Evolutionary conservation across 2,888 invertebrate species (phyloP).

Genomic region (Hypsopygia costalis): DNA sequence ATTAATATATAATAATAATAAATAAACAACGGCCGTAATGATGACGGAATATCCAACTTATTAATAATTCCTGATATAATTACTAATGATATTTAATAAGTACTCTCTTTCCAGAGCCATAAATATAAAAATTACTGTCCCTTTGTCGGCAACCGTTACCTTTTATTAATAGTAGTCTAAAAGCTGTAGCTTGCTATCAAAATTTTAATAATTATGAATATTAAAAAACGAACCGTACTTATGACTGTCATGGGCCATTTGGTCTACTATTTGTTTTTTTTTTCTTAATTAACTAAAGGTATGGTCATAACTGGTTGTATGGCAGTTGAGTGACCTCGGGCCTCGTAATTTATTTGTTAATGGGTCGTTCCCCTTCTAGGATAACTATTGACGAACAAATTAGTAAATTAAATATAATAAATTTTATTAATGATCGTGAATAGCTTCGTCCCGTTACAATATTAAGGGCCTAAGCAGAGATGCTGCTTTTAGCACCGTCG

Average conservation of each 20-base stretch:
- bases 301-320: neutral
- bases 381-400: too few species aligned
- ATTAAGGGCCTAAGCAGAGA: too few species aligned
- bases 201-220: slow-evolving; percentile 13
- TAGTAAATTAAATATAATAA: too few species aligned
- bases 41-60: too few species aligned
- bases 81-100: slow-evolving; percentile 6
- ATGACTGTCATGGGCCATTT: slow-evolving; percentile 25
- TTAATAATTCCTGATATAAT: slow-evolving; percentile 6
- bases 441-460: too few species aligned
- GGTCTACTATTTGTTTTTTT: slow-evolving; percentile 40
- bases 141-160: slow-evolving; percentile 12
- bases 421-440: too few species aligned
- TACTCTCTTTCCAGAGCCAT: neutral
- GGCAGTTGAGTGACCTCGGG: too few species aligned
- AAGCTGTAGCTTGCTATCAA: slow-evolving; percentile 13
- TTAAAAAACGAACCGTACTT: slow-evolving; percentile 16
- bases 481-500: too few species aligned
- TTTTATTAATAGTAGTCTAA: slow-evolving; percentile 14
- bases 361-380: too few species aligned
- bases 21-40: too few species aligned
- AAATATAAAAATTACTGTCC: slow-evolving; percentile 4
- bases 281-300: slow-evolving; percentile 32
- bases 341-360: too few species aligned
- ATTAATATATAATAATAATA: too few species aligned